phyloP scores from a whole-genome alignment of 2,797 vertebrate species.

The Neostethus bicornis region DNA sequence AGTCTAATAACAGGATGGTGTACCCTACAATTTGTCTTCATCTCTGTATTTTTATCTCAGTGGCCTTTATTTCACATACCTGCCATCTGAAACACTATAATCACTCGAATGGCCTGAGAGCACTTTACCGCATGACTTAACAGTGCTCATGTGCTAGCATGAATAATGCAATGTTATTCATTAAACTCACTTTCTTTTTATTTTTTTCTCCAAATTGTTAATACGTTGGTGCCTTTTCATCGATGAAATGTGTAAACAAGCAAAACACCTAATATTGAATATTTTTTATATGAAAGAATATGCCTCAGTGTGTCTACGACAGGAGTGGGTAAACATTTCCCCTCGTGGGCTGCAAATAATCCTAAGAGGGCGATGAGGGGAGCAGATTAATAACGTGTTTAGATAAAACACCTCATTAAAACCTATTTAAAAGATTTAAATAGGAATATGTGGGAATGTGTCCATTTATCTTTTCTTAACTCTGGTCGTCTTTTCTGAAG shows the following conservation, averaged over 20 bases:
- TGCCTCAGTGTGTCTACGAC: constrained; percentile 9
- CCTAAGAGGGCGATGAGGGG: too few relatives aligned
- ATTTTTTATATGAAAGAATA: constrained; percentile 15
- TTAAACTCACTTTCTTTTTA: constrained; percentile 24
- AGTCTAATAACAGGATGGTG: constrained; percentile 24
- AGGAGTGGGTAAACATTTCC: too few relatives aligned
- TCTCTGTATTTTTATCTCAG: constrained; percentile 34
- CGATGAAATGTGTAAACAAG: constrained; percentile 12
- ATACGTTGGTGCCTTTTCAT: constrained; percentile 19
- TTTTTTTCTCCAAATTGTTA: constrained; percentile 24
- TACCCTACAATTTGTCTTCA: constrained; percentile 35
- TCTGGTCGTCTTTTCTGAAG: too few relatives aligned
- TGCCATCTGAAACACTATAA: constrained; percentile 45
- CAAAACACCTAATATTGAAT: constrained; percentile 10
- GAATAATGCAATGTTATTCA: constrained; percentile 49
- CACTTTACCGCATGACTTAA: constrained; percentile 46
- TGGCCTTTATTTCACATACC: constrained; percentile 34
- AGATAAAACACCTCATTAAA: too few relatives aligned
- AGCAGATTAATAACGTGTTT: too few relatives aligned
- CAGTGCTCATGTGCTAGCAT: constrained; percentile 27
- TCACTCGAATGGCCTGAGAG: constrained; percentile 22
- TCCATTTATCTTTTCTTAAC: too few relatives aligned
- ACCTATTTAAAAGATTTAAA: too few relatives aligned
- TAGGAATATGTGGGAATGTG: too few relatives aligned
- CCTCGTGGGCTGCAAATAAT: too few relatives aligned